Evolutionary conservation across 2,113 vertebrate species (phyloP).

Genomic region (Pachypanchax playfairii): DNA sequence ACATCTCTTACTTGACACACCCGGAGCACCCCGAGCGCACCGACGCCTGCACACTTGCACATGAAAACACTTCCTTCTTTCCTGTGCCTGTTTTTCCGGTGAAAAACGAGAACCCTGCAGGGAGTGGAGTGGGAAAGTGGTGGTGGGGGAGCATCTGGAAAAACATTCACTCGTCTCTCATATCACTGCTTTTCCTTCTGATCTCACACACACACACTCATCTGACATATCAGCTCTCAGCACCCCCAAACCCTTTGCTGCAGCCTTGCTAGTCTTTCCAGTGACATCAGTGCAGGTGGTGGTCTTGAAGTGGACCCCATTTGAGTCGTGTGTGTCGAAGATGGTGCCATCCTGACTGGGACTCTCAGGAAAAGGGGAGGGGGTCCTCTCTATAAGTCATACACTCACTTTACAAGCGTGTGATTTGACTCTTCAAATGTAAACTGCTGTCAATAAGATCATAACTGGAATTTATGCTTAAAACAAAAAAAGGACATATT

Average conservation of each 20-base stretch:
- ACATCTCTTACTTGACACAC: constrained; percentile 46
- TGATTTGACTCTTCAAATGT: constrained; percentile 2
- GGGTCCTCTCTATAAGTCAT: constrained; percentile 29
- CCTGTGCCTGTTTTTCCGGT: constrained; percentile 40
- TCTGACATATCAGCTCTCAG: constrained; percentile 37
- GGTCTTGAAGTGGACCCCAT: constrained; percentile 44
- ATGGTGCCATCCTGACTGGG: constrained; percentile 70
- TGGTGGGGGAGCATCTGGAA: constrained; percentile 67
- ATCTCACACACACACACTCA: constrained; percentile 39
- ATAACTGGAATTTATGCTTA: constrained; percentile 9
- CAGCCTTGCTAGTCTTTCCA: constrained; percentile 24
- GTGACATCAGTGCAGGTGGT: constrained; percentile 55
- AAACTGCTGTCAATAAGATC: constrained; percentile 31
- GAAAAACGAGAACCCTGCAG: constrained; percentile 65
- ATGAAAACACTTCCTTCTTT: constrained; percentile 44
- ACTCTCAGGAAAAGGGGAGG: constrained; percentile 19
- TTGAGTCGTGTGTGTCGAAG: constrained; percentile 19
- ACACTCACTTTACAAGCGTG: constrained; percentile 34
- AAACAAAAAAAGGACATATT: not conserved
- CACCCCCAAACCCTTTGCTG: constrained; percentile 12
- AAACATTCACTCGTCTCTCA: constrained; percentile 58
- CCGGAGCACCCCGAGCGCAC: constrained; percentile 9
- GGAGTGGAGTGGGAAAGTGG: constrained; percentile 43
- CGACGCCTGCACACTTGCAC: constrained; percentile 20
- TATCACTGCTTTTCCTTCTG: constrained; percentile 47